These are phyloP conservation scores for Meteorus sp. DNA, from an alignment of 1,140 invertebrate species.

Conservation along the genomic window DNA sequence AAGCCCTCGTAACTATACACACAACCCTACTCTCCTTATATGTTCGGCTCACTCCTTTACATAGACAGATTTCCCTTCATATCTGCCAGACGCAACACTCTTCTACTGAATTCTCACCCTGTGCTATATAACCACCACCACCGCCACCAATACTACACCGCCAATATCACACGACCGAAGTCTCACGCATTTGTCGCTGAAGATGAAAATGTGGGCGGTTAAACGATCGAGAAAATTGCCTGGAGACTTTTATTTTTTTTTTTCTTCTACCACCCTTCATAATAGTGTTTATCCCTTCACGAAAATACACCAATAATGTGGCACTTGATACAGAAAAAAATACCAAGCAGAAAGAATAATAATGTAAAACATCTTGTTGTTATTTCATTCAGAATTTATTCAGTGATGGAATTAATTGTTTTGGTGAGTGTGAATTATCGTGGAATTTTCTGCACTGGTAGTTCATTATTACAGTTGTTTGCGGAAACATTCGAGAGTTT, in stretches of 20 bases:
- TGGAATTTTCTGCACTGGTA: not conserved
- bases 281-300: no score
- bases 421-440: no score
- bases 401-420: not conserved
- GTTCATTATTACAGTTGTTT: no score
- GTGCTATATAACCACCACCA: not conserved
- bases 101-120: not conserved
- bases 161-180: no score
- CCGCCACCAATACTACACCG: no score
- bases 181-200: not conserved
- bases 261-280: not conserved
- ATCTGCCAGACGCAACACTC: constrained; percentile 5
- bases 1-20: no score
- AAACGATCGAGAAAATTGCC: constrained; percentile 19
- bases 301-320: not conserved
- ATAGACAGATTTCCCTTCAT: no score
- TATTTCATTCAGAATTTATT: not conserved
- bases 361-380: not conserved
- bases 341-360: not conserved
- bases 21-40: not conserved
- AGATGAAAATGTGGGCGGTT: constrained; percentile 8
- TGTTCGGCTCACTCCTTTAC: not conserved
- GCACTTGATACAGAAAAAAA: not conserved
- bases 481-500: no score
- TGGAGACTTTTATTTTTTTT: not conserved